Conservation (phyloP, 2,113 vertebrate species). For the Saguinus midas region DNA sequence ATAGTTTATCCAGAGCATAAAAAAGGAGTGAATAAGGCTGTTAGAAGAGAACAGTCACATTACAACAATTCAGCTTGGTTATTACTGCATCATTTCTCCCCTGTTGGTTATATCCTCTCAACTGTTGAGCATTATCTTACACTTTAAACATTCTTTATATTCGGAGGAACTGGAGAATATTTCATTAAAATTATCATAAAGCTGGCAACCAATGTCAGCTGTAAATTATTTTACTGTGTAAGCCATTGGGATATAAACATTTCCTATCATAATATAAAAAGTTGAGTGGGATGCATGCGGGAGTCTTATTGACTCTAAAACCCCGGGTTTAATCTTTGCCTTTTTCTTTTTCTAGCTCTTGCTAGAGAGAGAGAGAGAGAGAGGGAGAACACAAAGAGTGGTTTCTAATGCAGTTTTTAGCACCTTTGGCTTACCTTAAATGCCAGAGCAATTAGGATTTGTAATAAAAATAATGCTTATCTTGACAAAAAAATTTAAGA, state of each 20-base stretch:
- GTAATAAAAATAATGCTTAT: not conserved
- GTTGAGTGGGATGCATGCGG: not conserved
- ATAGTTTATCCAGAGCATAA: constrained; percentile 70
- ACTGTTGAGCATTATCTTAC: constrained; percentile 65
- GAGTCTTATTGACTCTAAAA: not conserved
- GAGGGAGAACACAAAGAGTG: not conserved
- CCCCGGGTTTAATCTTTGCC: not conserved
- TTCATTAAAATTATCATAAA: constrained; percentile 78
- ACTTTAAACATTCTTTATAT: constrained; percentile 65
- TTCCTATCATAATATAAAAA: constrained; percentile 44
- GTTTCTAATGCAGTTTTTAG: not conserved
- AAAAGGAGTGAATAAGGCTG: constrained; percentile 70
- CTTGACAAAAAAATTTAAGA: not conserved
- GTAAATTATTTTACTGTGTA: constrained; percentile 57
- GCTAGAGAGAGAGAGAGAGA: not conserved
- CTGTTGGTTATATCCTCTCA: constrained; percentile 71
- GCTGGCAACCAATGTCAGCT: constrained; percentile 44
- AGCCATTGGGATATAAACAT: constrained; percentile 20
- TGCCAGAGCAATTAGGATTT: not conserved
- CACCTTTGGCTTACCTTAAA: not conserved
- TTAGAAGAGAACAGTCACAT: constrained; percentile 55
- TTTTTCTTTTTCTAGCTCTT: not conserved
- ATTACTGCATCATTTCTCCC: constrained; percentile 69
- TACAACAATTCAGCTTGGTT: constrained; percentile 66
- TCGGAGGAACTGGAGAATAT: constrained; percentile 53